Base-by-base conservation (phyloP, 1,140 invertebrate genomes). In the Heterodera carotae region DNA sequence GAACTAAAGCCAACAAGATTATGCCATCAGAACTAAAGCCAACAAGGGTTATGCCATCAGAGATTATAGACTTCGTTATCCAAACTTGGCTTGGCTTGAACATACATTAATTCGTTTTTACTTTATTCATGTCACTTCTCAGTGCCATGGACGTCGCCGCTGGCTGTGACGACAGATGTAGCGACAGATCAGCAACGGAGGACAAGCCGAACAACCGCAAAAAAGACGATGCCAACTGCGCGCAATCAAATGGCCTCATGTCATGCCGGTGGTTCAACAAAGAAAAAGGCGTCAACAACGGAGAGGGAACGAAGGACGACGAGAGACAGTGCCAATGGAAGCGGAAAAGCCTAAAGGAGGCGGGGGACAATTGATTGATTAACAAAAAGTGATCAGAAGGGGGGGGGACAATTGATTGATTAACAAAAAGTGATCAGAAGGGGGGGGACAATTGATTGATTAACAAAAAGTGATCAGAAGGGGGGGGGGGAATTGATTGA, bases 151-250 rank as follows among this genome's bases (percentile, higher is more conserved):
- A 43, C 36, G 29, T 56, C 18, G 27, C 22, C 48, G 36, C 27
- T 27, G 27, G 29, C 31, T 18, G 33, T 10, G 3, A n/a, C n/a
- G 1, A 34, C 39, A 69, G 29, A 29, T 18, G 31, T 27, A 36
- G 27, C 68, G 59, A 33, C 29, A 31, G 10, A 39, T 2, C 67
- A 69, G 1, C 48, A 69, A 4, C 27, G n/a, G 8, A 48, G 59
- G 34, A 71, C 69, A n/a, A 33, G 69, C 25, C 43, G 69, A 43
- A 53, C 69, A 71, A 43, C 69, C 39, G 31, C 69, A 71, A 71
- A 48, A 71, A 71, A 48, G 69, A 39, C 0, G 22, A 29, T 22
- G 1, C 15, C 34, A n/a, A 71, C 34, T 39, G 34, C 36, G 1
- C 48, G 36, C 8, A 25, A 43, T 31, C 59, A 71, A 71, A 25